Percentiles rank a stretch among this genome's conserved stretches.
Conservation (phyloP, 2,797 vertebrate genomes). For the Salarias fasciatus region DNA sequence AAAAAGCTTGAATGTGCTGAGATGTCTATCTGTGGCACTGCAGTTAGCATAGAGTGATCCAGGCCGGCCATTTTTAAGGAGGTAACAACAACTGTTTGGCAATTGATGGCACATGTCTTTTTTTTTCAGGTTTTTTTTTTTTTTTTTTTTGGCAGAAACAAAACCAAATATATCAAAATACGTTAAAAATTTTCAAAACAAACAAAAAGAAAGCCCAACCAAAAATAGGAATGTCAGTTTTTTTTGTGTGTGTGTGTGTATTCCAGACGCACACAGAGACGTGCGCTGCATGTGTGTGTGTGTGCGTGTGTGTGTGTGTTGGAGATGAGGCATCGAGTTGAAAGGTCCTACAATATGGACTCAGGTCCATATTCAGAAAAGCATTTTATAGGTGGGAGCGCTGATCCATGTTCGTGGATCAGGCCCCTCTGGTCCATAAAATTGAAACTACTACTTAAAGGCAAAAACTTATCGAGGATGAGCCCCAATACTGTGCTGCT, state of each 20-base stretch:
- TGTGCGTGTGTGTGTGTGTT: conserved; percentile 50
- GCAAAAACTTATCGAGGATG: conserved; percentile 75
- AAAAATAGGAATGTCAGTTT: conserved; percentile 78
- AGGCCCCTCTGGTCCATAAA: conserved; percentile 73
- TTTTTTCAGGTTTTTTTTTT: conserved; percentile 30
- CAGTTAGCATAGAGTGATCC: conserved; percentile 59
- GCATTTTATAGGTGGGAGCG: conserved; percentile 65
- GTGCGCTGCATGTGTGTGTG: conserved; percentile 40
- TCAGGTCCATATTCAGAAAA: conserved; percentile 78
- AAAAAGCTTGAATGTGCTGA: conserved; percentile 25
- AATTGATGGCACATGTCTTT: conserved; percentile 73
- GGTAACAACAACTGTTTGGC: conserved; percentile 79
- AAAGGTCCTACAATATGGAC: conserved; percentile 75
- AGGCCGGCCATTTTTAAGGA: conserved; percentile 75
- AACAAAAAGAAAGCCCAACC: conserved; percentile 10
- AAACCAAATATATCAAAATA: conserved; percentile 78
- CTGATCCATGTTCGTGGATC: conserved; percentile 61
- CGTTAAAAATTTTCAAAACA: conserved; percentile 59
- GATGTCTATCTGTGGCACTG: conserved; percentile 69
- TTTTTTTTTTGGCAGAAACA: conserved; percentile 66
- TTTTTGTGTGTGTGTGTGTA: conserved; percentile 48
- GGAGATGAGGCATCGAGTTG: conserved; percentile 79
- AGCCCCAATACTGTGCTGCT: conserved; percentile 71
- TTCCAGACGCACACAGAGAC: conserved; percentile 52
- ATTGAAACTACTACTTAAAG: conserved; percentile 77